A percentile compares a stretch with the other conserved stretches of the same genome.
phyloP scores from a whole-genome alignment of 2,113 vertebrate genomes.

The human (Homo sapiens) region DNA sequence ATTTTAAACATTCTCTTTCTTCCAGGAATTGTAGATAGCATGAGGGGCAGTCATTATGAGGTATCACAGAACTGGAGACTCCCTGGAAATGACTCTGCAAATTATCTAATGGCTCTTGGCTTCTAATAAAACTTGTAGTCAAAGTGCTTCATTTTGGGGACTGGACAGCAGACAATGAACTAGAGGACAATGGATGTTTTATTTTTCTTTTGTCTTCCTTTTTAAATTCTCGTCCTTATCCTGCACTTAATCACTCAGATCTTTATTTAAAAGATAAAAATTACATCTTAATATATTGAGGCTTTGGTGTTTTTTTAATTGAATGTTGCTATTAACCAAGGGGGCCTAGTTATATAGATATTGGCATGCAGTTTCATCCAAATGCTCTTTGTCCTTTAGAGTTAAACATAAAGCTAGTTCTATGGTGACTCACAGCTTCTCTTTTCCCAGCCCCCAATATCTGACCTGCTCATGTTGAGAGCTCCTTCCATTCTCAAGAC shows the following conservation, averaged over 20 bases:
- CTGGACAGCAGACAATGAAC: neutral
- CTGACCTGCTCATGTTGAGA: neutral
- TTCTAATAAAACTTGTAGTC: neutral
- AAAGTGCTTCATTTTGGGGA: neutral
- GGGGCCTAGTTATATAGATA: neutral
- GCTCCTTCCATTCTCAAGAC: neutral
- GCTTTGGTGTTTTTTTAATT: neutral
- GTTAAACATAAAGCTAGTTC: neutral
- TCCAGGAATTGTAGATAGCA: neutral
- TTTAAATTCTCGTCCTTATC: neutral
- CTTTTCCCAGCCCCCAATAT: fast-evolving
- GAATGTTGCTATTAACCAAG: neutral
- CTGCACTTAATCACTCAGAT: neutral
- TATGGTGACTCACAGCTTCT: neutral
- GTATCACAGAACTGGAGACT: neutral
- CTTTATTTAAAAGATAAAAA: neutral
- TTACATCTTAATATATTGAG: neutral
- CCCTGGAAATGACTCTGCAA: neutral
- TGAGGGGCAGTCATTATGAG: neutral
- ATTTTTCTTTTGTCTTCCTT: neutral
- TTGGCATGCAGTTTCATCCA: neutral
- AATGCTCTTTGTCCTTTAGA: neutral
- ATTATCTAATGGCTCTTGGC: neutral
- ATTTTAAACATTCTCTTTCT: neutral
- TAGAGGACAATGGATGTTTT: neutral